Percentiles rank a stretch among this genome's conserved stretches.
These are phyloP conservation scores for Pyrrhia umbra DNA, from an alignment of 2,888 invertebrate species.

Conservation along the genomic window DNA sequence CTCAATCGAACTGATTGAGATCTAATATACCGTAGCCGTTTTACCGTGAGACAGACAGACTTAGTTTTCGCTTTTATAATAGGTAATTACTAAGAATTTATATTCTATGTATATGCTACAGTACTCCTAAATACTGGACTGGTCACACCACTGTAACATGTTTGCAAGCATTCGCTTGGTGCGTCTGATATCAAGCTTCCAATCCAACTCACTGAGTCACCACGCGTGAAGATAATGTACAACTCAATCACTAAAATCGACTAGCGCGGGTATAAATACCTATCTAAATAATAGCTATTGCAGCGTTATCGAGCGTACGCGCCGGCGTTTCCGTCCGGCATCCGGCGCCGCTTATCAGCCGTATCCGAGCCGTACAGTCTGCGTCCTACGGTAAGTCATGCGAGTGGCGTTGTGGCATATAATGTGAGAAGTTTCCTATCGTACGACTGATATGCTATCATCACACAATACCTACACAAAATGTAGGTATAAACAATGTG, in stretches of 20 bases:
- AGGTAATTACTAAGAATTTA: no score
- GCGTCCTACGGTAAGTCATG: conserved; percentile 15
- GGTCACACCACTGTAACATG: background rate
- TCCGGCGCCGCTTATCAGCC: conserved; percentile 42
- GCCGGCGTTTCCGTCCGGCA: conserved; percentile 22
- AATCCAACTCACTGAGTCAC: background rate
- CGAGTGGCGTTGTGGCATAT: background rate
- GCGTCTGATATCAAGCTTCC: background rate
- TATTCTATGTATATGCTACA: no score
- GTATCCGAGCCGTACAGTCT: conserved; percentile 17
- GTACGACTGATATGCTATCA: background rate
- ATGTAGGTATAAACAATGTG: rapidly evolving
- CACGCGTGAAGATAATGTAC: conserved; percentile 41
- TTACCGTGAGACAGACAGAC: no score
- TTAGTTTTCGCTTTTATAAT: no score
- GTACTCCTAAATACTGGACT: no score
- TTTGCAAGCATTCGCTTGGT: conserved; percentile 2
- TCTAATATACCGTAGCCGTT: no score
- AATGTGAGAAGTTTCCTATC: background rate
- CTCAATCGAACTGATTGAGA: no score
- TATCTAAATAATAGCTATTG: background rate
- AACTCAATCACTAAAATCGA: conserved; percentile 24
- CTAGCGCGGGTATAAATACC: background rate
- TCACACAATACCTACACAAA: background rate
- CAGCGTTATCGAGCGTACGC: conserved; percentile 29